Evolutionary conservation across 2,888 invertebrate species (phyloP).

Genomic region (Drosophila seclusa): DNA sequence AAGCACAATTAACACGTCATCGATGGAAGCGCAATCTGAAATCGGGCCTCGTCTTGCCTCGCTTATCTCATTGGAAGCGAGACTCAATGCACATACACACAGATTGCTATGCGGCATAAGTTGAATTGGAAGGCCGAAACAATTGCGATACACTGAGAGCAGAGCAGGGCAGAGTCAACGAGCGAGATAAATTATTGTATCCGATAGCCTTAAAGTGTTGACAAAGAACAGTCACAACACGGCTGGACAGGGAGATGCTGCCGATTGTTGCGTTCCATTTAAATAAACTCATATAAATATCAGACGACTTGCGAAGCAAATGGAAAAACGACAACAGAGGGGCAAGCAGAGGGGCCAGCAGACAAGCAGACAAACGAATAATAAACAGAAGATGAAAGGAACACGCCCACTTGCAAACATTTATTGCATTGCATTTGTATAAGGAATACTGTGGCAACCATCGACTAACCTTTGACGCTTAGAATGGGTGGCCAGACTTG

Average conservation of each 20-base stretch:
- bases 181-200: slow-evolving; percentile 61
- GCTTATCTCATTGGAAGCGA: slow-evolving; percentile 61
- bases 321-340: not conserved
- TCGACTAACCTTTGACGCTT: slow-evolving; percentile 61
- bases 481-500: slow-evolving; percentile 23
- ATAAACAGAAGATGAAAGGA: not conserved
- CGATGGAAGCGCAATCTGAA: slow-evolving; percentile 56
- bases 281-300: slow-evolving; percentile 57
- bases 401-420: slow-evolving; percentile 67
- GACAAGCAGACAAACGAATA: slow-evolving; percentile 1
- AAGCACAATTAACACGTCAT: slow-evolving; percentile 62
- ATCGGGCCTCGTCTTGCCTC: slow-evolving; percentile 45
- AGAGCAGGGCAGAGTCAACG: slow-evolving; percentile 10
- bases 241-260: not conserved
- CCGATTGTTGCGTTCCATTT: slow-evolving; percentile 20
- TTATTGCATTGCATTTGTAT: slow-evolving; percentile 61
- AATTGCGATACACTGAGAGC: slow-evolving; percentile 17
- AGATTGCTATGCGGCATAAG: slow-evolving; percentile 5
- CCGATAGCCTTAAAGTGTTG: slow-evolving; percentile 50
- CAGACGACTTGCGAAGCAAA: slow-evolving; percentile 25
- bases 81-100: slow-evolving; percentile 13
- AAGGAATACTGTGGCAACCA: slow-evolving; percentile 24
- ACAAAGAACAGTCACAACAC: slow-evolving; percentile 21
- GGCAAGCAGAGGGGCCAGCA: slow-evolving; percentile 5
- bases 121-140: slow-evolving; percentile 14